These are phyloP conservation scores for Pleuronectes platessa DNA, from an alignment of 2,113 vertebrate genomes.

Conservation along the genomic window DNA sequence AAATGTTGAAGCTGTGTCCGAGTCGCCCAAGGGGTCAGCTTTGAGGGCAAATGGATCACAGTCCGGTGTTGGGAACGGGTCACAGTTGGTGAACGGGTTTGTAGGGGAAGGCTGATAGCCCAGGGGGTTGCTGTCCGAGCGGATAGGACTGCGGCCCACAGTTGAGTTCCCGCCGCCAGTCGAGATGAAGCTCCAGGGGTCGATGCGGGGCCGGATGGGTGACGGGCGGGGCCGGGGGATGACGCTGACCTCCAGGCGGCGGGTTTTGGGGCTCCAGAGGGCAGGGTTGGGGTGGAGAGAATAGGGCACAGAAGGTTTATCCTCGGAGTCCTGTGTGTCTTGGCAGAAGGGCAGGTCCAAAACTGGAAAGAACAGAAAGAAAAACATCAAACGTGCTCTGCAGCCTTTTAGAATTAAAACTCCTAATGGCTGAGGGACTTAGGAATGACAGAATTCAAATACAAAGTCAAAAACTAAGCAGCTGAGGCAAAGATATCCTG, in stretches of 20 bases:
- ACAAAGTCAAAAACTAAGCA: not conserved
- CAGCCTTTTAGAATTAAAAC: not conserved
- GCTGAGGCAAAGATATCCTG: not conserved
- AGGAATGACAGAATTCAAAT: not conserved
- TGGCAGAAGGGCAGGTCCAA: constrained; percentile 78
- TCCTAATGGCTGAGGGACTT: not conserved
- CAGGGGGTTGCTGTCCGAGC: constrained; percentile 61
- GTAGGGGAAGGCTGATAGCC: constrained; percentile 84
- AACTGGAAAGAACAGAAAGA: constrained; percentile 56
- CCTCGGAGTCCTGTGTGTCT: constrained; percentile 76
- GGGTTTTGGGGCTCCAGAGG: constrained; percentile 84
- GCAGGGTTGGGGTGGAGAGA: constrained; percentile 80
- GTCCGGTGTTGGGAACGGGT: constrained; percentile 84
- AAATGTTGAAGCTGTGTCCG: constrained; percentile 61
- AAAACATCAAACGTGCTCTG: not conserved
- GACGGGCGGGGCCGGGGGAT: constrained; percentile 89
- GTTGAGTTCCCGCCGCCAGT: constrained; percentile 68
- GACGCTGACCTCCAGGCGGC: constrained; percentile 82
- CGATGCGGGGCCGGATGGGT: constrained; percentile 87
- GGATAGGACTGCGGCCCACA: constrained; percentile 52
- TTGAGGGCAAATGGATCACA: constrained; percentile 82
- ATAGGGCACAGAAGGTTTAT: constrained; percentile 57
- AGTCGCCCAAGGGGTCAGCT: constrained; percentile 66
- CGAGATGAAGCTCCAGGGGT: constrained; percentile 92
- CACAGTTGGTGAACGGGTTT: constrained; percentile 86